Conservation (phyloP, 2,797 vertebrate genomes). For the Notamacropus eugenii region DNA sequence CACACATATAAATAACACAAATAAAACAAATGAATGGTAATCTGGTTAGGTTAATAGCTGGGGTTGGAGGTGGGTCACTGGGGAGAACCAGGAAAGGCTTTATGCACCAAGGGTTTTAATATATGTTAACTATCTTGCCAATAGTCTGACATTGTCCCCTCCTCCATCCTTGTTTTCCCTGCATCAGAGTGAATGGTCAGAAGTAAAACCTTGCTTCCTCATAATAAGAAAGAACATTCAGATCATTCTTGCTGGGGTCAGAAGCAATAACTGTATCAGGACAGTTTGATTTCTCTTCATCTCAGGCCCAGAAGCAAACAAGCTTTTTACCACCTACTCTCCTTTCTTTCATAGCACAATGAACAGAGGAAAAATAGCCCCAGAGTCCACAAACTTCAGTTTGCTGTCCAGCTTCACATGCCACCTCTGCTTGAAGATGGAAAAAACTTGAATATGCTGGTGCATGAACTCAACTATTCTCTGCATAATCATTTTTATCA, state of each 20-base stretch:
- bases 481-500: slow-evolving; percentile 29
- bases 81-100: background rate
- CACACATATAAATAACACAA: background rate
- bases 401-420: background rate
- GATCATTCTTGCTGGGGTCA: background rate
- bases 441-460: background rate
- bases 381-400: background rate
- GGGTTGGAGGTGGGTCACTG: background rate
- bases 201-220: background rate
- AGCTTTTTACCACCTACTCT: background rate
- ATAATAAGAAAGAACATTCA: background rate
- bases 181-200: background rate
- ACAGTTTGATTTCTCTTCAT: background rate
- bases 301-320: background rate
- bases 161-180: background rate
- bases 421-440: background rate
- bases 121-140: background rate
- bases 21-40: background rate
- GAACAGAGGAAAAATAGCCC: background rate
- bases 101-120: background rate
- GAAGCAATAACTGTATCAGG: background rate
- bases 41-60: background rate
- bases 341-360: background rate
- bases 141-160: background rate
- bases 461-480: background rate